Percentiles rank a stretch among this genome's conserved stretches.
Evolutionary conservation across 1,140 invertebrate genomes (phyloP).

Genomic region (Polyergus mexicanus): DNA sequence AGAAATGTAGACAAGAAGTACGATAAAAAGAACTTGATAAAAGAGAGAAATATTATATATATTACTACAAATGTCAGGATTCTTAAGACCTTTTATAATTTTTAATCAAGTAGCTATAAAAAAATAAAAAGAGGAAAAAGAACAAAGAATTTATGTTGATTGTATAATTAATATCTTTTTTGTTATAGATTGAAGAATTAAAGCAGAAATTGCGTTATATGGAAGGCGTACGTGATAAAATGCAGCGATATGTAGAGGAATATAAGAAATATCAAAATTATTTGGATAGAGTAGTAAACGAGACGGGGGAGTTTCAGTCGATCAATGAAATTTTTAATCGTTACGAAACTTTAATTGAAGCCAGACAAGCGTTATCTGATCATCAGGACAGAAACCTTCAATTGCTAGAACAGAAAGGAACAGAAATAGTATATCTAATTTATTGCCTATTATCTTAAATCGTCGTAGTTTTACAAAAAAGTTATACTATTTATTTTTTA

Average conservation of each 20-base stretch:
- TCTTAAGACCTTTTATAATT: background rate
- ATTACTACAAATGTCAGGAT: no score
- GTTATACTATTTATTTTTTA: background rate
- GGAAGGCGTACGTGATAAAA: slow-evolving; percentile 85
- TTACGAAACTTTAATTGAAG: slow-evolving; percentile 86
- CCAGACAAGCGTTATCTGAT: slow-evolving; percentile 76
- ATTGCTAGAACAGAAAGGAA: slow-evolving; percentile 75
- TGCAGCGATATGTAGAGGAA: slow-evolving; percentile 86
- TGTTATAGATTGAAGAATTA: slow-evolving; percentile 76
- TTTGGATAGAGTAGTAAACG: slow-evolving; percentile 86
- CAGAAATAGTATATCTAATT: slow-evolving; percentile 76
- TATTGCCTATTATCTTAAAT: background rate
- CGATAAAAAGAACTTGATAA: background rate
- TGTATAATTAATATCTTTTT: slow-evolving; percentile 23
- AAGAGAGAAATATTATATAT: background rate
- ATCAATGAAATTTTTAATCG: slow-evolving; percentile 88
- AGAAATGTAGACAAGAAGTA: slow-evolving; percentile 75
- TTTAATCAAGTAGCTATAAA: background rate
- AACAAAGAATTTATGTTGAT: slow-evolving; percentile 6
- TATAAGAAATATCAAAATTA: slow-evolving; percentile 88
- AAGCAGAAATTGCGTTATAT: slow-evolving; percentile 83
- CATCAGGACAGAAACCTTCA: slow-evolving; percentile 79
- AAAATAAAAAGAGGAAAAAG: background rate
- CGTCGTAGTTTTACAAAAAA: background rate
- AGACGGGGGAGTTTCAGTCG: slow-evolving; percentile 87